These are phyloP conservation scores for Vulpes lagopus DNA, from an alignment of 2,113 vertebrate species.

Conservation along the genomic window DNA sequence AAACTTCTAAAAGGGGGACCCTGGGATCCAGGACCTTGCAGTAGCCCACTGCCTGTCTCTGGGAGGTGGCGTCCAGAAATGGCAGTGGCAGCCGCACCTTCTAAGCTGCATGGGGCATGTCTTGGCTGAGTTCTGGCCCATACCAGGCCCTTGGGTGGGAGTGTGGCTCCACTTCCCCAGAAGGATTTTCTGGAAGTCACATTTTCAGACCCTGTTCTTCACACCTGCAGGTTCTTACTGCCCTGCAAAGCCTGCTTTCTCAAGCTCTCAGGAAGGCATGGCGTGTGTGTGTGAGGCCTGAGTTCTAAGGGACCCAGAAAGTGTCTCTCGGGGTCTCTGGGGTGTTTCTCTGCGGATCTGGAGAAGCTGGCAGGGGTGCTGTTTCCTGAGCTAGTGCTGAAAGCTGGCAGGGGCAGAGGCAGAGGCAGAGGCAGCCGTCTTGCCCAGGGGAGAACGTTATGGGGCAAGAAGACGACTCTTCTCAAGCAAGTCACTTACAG, in stretches of 20 bases:
- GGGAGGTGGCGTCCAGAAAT: background rate
- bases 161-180: background rate
- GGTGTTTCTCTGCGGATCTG: background rate
- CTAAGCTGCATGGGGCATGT: accelerated
- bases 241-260: background rate
- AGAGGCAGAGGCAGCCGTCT: background rate
- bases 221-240: background rate
- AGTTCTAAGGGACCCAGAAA: background rate
- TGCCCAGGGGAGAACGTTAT: background rate
- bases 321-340: background rate
- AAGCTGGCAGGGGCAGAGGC: background rate
- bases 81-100: background rate
- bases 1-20: background rate
- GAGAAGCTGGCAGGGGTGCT: conserved; percentile 44
- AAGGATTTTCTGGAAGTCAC: background rate
- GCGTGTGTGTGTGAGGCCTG: accelerated
- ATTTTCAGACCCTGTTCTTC: background rate
- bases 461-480: background rate
- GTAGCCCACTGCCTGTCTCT: background rate
- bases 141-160: too few relatives aligned
- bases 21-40: too few relatives aligned
- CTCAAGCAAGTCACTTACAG: background rate
- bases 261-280: background rate
- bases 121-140: background rate
- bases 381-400: conserved; percentile 78